These are phyloP conservation scores for Chloroclysta siterata DNA, from an alignment of 2,888 invertebrate genomes.

Conservation along the genomic window DNA sequence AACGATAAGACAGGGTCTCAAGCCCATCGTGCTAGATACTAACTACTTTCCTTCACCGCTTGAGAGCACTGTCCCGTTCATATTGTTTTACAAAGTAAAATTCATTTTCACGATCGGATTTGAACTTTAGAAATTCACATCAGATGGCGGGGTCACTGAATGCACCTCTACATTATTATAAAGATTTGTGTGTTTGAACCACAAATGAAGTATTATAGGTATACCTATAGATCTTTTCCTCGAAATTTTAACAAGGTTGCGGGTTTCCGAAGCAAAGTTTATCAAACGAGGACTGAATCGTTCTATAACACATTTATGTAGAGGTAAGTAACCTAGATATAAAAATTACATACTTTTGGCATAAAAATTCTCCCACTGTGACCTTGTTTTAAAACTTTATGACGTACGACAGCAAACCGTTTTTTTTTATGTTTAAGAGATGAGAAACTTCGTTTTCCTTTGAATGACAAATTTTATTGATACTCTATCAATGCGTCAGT, in stretches of 20 bases:
- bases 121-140: background rate
- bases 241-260: conserved; percentile 66
- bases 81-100: background rate
- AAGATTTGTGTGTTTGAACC: background rate
- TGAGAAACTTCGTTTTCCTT: conserved; percentile 58
- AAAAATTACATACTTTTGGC: conserved; percentile 64
- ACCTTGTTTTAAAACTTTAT: conserved; percentile 66
- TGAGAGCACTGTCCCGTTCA: background rate
- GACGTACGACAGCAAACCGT: conserved; percentile 64
- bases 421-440: conserved; percentile 69
- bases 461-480: conserved; percentile 61
- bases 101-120: background rate
- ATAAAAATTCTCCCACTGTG: conserved; percentile 65
- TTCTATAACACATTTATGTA: conserved; percentile 48
- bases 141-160: background rate
- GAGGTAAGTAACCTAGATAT: conserved; percentile 39
- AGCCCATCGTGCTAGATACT: too few species aligned
- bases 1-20: too few species aligned
- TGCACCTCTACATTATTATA: too few species aligned
- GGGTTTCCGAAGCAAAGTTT: conserved; percentile 61
- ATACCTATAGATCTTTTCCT: conserved; percentile 60
- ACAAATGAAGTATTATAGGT: too few species aligned
- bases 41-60: background rate
- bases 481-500: conserved; percentile 53
- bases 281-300: conserved; percentile 63